Conservation (phyloP, 2,888 invertebrate species). For the Nephrotoma guestfalica region DNA sequence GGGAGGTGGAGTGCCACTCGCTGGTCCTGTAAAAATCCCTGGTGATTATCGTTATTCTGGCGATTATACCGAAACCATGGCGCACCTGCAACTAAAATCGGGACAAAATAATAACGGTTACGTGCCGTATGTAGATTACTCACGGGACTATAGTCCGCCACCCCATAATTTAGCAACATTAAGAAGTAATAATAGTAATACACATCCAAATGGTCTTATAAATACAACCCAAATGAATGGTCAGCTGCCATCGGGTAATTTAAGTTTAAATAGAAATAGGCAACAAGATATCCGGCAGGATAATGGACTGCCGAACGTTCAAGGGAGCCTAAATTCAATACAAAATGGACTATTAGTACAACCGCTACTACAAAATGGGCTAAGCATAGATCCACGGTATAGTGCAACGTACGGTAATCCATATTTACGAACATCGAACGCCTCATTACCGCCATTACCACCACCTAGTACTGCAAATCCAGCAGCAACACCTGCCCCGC, state of each 20-base stretch:
- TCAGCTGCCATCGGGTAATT: conserved; percentile 15
- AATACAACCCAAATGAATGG: conserved; percentile 14
- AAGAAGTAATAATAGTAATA: conserved; percentile 6
- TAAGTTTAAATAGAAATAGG: conserved; percentile 23
- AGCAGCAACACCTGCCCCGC: conserved; percentile 66
- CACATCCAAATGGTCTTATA: conserved; percentile 4
- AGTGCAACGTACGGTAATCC: conserved; percentile 85
- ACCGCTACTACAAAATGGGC: conserved; percentile 30
- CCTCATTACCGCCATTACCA: conserved; percentile 35
- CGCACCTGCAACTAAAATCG: conserved; percentile 16
- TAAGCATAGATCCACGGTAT: conserved; percentile 58
- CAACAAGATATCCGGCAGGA: conserved; percentile 21
- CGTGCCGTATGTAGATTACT: conserved; percentile 78
- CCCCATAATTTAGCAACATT: conserved; percentile 24
- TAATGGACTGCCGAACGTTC: conserved; percentile 27
- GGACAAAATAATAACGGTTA: conserved; percentile 75
- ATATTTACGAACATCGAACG: conserved; percentile 57
- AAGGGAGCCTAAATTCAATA: conserved; percentile 30
- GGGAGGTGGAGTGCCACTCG: conserved; percentile 51
- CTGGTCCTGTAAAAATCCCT: conserved; percentile 61
- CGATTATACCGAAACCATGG: conserved; percentile 26
- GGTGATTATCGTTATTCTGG: conserved; percentile 41
- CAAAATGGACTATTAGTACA: conserved; percentile 28
- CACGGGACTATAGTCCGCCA: conserved; percentile 78
- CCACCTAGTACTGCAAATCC: conserved; percentile 56